Base-by-base conservation (phyloP, 1,140 invertebrate genomes). In the Batillaria attramentaria region DNA sequence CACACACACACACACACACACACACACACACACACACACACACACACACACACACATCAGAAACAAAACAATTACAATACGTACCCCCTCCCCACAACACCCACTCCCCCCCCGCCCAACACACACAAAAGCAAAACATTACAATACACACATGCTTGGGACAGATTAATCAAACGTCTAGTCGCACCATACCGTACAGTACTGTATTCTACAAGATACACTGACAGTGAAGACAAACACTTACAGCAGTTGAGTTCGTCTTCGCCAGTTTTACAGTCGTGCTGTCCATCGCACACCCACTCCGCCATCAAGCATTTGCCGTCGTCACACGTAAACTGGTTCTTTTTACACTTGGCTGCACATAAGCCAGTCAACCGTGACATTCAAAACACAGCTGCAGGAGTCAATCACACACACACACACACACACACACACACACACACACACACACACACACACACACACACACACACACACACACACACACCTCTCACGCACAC, bases 231-330 rank as follows among this genome's bases (percentile, higher is more conserved):
- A n/a, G n/a, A n/a, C 13, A 35, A 10, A 70, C 24, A 79, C 78
- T 70, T 62, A 83, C 81, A n/a, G 43, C 81, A 83, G 35, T 74
- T 42, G n/a, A n/a, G 2, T 66, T 86, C 85, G 65, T 86, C 84
- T 50, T 78, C 78, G 24, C 24, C 68, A 1, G 28, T 2, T 37
- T 2, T 20, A 41, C 86, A 87, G 77, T 87, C 85, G 31, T 37
- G n/a, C 5, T 81, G 46, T 18, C 84, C 81, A 60, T 87, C 86
- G 80, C 86, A 87, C 13, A 87, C 28, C 86, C 86, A 87, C 54
- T 85, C 84, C 16, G 79, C 60, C 82, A 87, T 83, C 33, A 87
- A 82, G 57, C 86, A 87, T 18, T 43, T 80, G 50, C 39, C 66
- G 20, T 78, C 72, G 16, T 66, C 62, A 74, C 81, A 82, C 10